Evolutionary conservation across 64 coral and sea anemone genomes (phyloP).

Genomic region (Porites lutea): DNA sequence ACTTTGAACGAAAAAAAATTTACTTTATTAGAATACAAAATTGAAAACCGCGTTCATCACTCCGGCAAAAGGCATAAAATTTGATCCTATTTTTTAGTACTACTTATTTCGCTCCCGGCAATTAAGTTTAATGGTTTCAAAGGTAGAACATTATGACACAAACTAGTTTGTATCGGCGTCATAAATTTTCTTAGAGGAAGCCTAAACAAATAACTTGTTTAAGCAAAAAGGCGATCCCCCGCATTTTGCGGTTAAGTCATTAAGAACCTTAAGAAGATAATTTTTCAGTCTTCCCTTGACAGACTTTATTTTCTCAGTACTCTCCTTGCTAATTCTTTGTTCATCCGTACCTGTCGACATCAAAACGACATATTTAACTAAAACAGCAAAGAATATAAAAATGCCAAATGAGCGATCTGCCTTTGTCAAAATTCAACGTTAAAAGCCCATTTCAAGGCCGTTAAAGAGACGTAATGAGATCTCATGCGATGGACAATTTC

Average conservation of each 20-base stretch:
- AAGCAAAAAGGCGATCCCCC: conserved; percentile 4
- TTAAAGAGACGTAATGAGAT: neutral
- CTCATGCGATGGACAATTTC: conserved; percentile 30
- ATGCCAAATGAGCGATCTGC: neutral
- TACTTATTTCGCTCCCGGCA: conserved; percentile 12
- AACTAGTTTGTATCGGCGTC: conserved; percentile 2
- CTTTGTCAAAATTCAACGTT: conserved; percentile 7
- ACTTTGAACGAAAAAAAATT: neutral
- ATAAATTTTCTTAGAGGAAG: conserved; percentile 16
- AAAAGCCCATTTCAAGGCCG: conserved; percentile 29
- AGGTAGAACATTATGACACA: conserved; percentile 12
- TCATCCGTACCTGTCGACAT: neutral
- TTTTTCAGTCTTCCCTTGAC: neutral
- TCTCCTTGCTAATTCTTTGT: neutral
- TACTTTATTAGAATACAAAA: neutral
- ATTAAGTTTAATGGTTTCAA: conserved; percentile 8
- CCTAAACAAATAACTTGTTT: conserved; percentile 44
- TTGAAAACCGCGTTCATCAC: neutral
- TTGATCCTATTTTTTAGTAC: neutral
- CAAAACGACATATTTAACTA: neutral
- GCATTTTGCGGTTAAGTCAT: conserved; percentile 23
- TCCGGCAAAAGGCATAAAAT: neutral
- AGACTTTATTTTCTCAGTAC: neutral
- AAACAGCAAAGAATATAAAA: neutral
- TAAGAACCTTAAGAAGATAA: conserved; percentile 7